These are phyloP conservation scores for Druon quercuslanigerum DNA, from an alignment of 1,140 invertebrate species.

Conservation along the genomic window DNA sequence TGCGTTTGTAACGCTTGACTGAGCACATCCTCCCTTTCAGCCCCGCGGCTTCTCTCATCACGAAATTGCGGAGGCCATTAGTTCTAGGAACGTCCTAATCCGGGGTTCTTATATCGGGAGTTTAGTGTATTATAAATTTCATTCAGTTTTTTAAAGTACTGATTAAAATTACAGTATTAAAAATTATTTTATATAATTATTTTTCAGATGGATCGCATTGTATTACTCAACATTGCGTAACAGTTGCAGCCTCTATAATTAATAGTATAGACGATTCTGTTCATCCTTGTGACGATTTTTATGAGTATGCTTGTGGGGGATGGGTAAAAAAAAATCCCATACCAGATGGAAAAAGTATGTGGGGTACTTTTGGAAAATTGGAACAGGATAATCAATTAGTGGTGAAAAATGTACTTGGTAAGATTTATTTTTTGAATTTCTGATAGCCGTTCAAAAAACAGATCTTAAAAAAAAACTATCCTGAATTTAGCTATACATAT, in stretches of 20 bases:
- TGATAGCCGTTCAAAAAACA: too few relatives aligned
- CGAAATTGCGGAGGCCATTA: too few relatives aligned
- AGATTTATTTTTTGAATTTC: constrained; percentile 46
- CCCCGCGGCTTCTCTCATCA: too few relatives aligned
- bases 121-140: constrained; percentile 5
- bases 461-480: neutral
- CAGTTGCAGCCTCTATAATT: constrained; percentile 89
- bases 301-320: constrained; percentile 93
- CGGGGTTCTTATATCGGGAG: too few relatives aligned
- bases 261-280: constrained; percentile 86
- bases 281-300: constrained; percentile 96
- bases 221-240: constrained; percentile 89
- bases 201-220: constrained; percentile 77
- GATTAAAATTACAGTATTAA: neutral
- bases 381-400: constrained; percentile 94
- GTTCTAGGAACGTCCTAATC: too few relatives aligned
- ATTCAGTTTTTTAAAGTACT: constrained; percentile 3
- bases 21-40: too few relatives aligned
- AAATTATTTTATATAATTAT: neutral
- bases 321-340: constrained; percentile 95
- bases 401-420: constrained; percentile 92
- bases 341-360: constrained; percentile 93
- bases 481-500: too few relatives aligned
- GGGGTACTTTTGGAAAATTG: constrained; percentile 96
- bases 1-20: too few relatives aligned